Evolutionary conservation across 2,888 invertebrate genomes (phyloP).

Genomic region (Steinernema scapterisci): DNA sequence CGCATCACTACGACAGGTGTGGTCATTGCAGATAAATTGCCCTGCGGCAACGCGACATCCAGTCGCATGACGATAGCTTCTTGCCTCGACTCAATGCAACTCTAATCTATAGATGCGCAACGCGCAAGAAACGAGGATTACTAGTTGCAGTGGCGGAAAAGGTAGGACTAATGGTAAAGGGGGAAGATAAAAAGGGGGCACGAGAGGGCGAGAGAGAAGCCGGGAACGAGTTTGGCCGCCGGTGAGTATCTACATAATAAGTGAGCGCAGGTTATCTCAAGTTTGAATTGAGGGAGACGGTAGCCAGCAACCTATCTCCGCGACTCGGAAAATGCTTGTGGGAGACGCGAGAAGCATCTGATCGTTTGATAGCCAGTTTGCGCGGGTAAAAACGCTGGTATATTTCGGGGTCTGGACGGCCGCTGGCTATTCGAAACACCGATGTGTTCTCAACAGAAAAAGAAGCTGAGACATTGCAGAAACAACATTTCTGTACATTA

Average conservation of each 20-base stretch:
- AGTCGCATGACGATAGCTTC: conserved; percentile 22
- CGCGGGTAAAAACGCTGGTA: conserved; percentile 28
- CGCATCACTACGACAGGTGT: conserved; percentile 19
- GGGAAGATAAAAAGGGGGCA: no score
- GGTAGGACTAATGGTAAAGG: not conserved
- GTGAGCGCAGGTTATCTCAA: not conserved
- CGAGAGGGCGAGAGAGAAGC: no score
- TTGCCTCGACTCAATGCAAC: conserved; percentile 8
- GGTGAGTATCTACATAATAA: conserved; percentile 20
- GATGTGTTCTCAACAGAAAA: not conserved
- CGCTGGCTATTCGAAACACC: conserved; percentile 23
- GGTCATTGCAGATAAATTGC: conserved; percentile 28
- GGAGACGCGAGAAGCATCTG: not conserved
- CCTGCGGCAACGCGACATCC: conserved; percentile 23
- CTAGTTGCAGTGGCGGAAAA: not conserved
- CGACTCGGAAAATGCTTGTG: not conserved
- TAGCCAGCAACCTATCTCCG: not conserved
- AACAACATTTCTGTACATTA: no score
- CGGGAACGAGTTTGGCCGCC: conserved; percentile 17
- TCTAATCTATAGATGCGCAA: not conserved
- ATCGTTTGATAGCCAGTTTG: conserved; percentile 15
- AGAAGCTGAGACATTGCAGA: conserved; percentile 5
- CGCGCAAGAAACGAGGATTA: not conserved
- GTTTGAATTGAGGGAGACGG: not conserved
- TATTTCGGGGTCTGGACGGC: conserved; percentile 5